Percentiles rank a stretch among this genome's conserved stretches.
Conservation (phyloP, 2,888 invertebrate genomes). For the Muscina levida region DNA sequence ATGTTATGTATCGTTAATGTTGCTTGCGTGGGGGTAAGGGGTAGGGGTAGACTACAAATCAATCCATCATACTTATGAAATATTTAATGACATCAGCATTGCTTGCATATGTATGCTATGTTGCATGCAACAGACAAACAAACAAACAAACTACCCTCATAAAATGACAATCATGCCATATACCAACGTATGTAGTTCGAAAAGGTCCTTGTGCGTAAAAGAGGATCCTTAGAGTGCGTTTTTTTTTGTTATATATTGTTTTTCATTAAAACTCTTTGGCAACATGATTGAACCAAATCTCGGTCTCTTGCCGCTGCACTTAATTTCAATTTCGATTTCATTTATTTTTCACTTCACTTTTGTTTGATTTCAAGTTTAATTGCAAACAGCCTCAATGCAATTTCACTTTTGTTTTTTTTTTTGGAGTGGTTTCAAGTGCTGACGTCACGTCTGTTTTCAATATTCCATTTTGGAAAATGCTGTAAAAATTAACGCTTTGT, state of each 20-base stretch:
- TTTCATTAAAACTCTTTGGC: slow-evolving; percentile 4
- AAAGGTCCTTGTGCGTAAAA: slow-evolving; percentile 11
- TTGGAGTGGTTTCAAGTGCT: slow-evolving; percentile 16
- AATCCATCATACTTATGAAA: slow-evolving; percentile 59
- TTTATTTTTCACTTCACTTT: slow-evolving; percentile 30
- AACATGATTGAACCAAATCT: not conserved
- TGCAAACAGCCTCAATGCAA: slow-evolving; percentile 23
- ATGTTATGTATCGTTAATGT: not conserved
- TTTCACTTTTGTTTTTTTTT: slow-evolving; percentile 1
- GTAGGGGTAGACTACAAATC: slow-evolving; percentile 56
- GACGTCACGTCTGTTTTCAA: too few species aligned
- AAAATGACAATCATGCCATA: not conserved
- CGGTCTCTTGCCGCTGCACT: not conserved
- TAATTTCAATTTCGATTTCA: slow-evolving; percentile 36
- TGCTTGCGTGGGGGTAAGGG: slow-evolving; percentile 2
- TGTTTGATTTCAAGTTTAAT: slow-evolving; percentile 37
- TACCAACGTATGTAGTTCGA: too few species aligned
- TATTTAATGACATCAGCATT: slow-evolving; percentile 35
- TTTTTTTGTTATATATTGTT: too few species aligned
- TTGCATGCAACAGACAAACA: slow-evolving; percentile 21
- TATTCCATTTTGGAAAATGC: not conserved
- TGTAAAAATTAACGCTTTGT: slow-evolving; percentile 20
- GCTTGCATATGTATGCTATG: slow-evolving; percentile 12
- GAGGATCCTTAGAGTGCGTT: slow-evolving; percentile 5
- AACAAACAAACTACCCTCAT: slow-evolving; percentile 32